Base-by-base conservation (phyloP, 2,888 invertebrate genomes). In the Thyatira batis region DNA sequence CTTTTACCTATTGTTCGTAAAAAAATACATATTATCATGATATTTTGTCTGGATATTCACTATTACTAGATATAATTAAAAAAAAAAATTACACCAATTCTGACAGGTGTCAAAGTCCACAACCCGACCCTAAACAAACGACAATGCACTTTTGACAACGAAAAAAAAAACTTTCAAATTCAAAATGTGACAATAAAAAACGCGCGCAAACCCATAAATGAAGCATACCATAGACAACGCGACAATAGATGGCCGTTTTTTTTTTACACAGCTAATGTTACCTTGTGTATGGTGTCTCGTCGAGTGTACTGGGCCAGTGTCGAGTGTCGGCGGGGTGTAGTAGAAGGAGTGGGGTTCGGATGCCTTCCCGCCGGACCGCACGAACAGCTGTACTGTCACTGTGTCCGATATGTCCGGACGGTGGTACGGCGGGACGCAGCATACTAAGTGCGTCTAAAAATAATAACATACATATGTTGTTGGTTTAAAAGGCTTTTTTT, bases 261-360 rank as follows among this genome's bases (percentile, higher is more conserved):
- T n/a, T n/a, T n/a, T n/a, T n/a, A n/a, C n/a, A n/a, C n/a, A n/a
- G n/a, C n/a, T n/a, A 11, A 11, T 28, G 50, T 59, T 77, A 84
- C 85, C 84, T 80, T 75, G 78, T 2, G 84, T 57, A 67, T 80
- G 84, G 67, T 86, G 88, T 20, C 77, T 58, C 1, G 88, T 77
- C 71, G 80, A 74, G 73, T 88, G 87, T 57, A 67, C 62, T 43
- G 87, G 86, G 10, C 81, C 84, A 20, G 79, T 70, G 71, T 82
- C 84, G 51, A 66, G 79, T 13, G 73, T 52, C 20, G 81, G 70
- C 67, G 96, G 96, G 58, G 96, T 96, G 92, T 96, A 98, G 76
- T 94, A 93, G 93, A 98, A 97, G 61, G 93, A 92, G 88, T 97
- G 97, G 51, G 96, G 94, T 89, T 97, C 97, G 73, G 97, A 97